Evolutionary conservation across 2,888 invertebrate genomes (phyloP), one percentile per base, ranked within the genome.

Genomic region (Cylindroiulus punctatus): DNA sequence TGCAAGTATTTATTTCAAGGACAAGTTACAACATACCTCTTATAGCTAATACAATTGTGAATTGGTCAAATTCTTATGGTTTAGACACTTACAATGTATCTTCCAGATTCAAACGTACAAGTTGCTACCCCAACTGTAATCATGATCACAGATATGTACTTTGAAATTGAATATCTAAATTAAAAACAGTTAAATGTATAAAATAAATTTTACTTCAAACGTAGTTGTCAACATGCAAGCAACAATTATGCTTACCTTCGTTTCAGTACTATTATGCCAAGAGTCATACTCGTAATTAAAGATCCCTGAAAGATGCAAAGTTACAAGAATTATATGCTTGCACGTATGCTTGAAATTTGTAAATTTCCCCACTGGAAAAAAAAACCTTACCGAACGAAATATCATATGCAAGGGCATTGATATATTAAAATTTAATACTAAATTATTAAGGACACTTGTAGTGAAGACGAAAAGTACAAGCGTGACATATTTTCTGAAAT

Each of bases 401-500:
- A 91, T 91, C 90, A 91, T 91, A 87, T 91, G 91, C 57, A 91
- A 89, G 32, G 91, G 91, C 90, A 91, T 90, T 32, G 91, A 89
- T 26, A 91, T 90, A 87, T 91, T 89, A 88, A 90, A 91, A 83
- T 86, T 86, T 26, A 86, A 42, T 52, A 86, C 86, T 30, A 85
- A 22, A 44, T 86, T 86, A 52, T 88, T 87, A 89, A 90, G 88
- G 22, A 90, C 90, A 89, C 92, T 92, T 3, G 91, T 91, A 26
- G 91, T 88, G 89, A 92, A 92, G 89, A 92, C 92, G 88, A 91
- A 90, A 7, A 90, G 88, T 12, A 92, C 92, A 89, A 92, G 91
- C 44, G 90, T 88, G 5, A 90, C 65, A 88, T 92, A 92, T n/a
- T 90, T 90, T 88, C 90, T 90, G 88, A 82, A 89, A 88, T 88